phyloP scores from a whole-genome alignment of 2,888 invertebrate species.

The Blastobasis lacticolella region DNA sequence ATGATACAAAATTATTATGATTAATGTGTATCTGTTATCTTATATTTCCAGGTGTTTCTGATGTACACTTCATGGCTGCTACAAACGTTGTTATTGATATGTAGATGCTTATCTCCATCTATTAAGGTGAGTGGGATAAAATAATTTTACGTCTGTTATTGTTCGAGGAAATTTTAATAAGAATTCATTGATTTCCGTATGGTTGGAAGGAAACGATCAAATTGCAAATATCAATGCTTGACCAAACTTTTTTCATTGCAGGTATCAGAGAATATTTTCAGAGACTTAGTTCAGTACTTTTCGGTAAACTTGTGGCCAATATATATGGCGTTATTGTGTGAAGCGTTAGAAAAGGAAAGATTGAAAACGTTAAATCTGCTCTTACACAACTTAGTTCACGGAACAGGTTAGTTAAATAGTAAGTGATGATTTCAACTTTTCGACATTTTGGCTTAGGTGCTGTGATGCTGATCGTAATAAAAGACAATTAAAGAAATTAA shows the following conservation, averaged over 20 bases:
- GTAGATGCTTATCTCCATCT: constrained; percentile 41
- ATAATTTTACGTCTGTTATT: too few species aligned
- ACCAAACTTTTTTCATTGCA: constrained; percentile 12
- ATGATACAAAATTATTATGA: too few species aligned
- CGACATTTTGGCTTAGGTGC: too few species aligned
- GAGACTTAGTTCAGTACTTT: constrained; percentile 33
- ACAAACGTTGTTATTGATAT: constrained; percentile 38
- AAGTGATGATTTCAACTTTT: neutral
- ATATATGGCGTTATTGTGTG: constrained; percentile 35
- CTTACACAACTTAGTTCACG: constrained; percentile 27
- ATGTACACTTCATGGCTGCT: constrained; percentile 43
- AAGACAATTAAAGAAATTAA: too few species aligned
- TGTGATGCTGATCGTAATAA: too few species aligned
- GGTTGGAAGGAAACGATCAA: neutral
- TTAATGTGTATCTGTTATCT: too few species aligned
- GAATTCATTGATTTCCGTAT: neutral
- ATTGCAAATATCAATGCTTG: neutral
- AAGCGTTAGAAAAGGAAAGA: constrained; percentile 31
- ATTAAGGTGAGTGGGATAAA: constrained; percentile 27
- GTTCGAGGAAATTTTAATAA: too few species aligned
- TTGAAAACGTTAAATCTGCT: constrained; percentile 29
- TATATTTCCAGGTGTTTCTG: constrained; percentile 33
- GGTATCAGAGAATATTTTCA: constrained; percentile 28
- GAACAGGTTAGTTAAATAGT: constrained; percentile 2
- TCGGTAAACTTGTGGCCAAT: constrained; percentile 35